Conservation (phyloP, 2,888 invertebrate species). For the Iphiclides podalirius region DNA sequence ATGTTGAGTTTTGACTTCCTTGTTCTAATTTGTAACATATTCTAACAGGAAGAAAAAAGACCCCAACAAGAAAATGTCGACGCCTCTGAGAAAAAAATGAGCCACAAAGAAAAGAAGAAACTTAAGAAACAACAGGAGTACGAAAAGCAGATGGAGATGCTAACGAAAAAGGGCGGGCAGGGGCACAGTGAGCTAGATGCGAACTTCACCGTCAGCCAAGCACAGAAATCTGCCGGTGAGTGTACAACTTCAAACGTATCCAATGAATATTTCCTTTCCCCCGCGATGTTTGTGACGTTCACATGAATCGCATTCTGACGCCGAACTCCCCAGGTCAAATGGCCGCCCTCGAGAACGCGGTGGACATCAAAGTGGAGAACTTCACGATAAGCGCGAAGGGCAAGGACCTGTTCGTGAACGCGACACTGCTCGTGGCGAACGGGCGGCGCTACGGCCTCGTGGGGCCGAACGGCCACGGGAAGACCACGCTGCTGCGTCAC, state of each 20-base stretch:
- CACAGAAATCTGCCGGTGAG: slow-evolving; percentile 83
- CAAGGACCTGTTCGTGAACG: slow-evolving; percentile 97
- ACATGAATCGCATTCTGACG: too few species aligned
- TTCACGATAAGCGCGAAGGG: slow-evolving; percentile 99
- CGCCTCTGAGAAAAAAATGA: slow-evolving; percentile 85
- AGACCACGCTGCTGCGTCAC: slow-evolving; percentile 97
- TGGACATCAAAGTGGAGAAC: slow-evolving; percentile 98
- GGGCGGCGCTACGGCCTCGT: slow-evolving; percentile 98
- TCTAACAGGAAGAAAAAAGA: slow-evolving; percentile 40
- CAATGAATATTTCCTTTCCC: too few species aligned
- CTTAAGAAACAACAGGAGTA: slow-evolving; percentile 93
- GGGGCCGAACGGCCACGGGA: slow-evolving; percentile 99
- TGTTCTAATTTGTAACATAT: too few species aligned
- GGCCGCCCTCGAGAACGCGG: slow-evolving; percentile 93
- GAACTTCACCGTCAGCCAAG: slow-evolving; percentile 97
- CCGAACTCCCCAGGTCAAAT: slow-evolving; percentile 77
- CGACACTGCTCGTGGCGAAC: slow-evolving; percentile 94
- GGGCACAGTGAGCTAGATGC: slow-evolving; percentile 94
- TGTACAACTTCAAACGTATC: slow-evolving; percentile 13
- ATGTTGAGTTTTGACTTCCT: too few species aligned
- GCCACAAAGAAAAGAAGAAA: slow-evolving; percentile 95
- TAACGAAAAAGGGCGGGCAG: slow-evolving; percentile 92
- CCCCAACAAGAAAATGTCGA: slow-evolving; percentile 48
- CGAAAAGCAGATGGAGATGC: slow-evolving; percentile 90
- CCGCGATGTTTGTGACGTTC: too few species aligned